Evolutionary conservation across 2,113 vertebrate genomes (phyloP), one percentile per base, ranked within the genome.

Genomic region (Guaruba guarouba): DNA sequence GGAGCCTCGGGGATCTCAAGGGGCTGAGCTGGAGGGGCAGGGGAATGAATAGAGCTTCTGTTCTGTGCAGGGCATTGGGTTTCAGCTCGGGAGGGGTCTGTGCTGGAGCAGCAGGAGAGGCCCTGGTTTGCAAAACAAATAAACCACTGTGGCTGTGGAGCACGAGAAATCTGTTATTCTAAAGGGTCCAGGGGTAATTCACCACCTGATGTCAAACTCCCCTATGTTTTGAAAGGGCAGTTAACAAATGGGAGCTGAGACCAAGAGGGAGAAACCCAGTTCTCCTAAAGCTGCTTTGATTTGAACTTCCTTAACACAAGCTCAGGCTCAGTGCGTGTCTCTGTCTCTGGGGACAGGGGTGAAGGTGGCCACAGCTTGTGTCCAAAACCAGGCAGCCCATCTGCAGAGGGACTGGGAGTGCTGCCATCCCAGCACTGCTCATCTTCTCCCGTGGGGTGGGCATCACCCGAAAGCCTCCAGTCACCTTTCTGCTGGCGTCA

Each of bases 51-150:
- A 43, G 79, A 1, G 22, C 80, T 82, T 83, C 85, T 97, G 85
- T 95, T 88, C 0, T 0, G 18, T 17, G 75, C 59, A 14, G 14
- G 73, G 39, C 61, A 35, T 92, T 85, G 85, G 74, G 11, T 94
- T 93, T 88, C 82, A 71, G 90, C 7, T 2, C 1, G 0, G 46
- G 29, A 41, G 84, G 74, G 74, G 27, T 8, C 37, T 59, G 82
- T 4, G 28, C 73, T 48, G 86, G 71, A 91, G 71, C 88, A 77
- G 79, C 5, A 2, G 67, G 90, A 92, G 78, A 84, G 82, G 70
- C 75, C 41, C 88, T 54, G 94, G 44, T 80, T 85, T 74, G 82
- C 85, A 67, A 88, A 88, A 66, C 92, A 96, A 94, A 94, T 63
- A 25, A 92, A 90, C 59, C 82, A 14, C 88, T 62, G 75, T 31